Evolutionary conservation across 2,113 vertebrate species (phyloP).

Genomic region (Chionis minor): DNA sequence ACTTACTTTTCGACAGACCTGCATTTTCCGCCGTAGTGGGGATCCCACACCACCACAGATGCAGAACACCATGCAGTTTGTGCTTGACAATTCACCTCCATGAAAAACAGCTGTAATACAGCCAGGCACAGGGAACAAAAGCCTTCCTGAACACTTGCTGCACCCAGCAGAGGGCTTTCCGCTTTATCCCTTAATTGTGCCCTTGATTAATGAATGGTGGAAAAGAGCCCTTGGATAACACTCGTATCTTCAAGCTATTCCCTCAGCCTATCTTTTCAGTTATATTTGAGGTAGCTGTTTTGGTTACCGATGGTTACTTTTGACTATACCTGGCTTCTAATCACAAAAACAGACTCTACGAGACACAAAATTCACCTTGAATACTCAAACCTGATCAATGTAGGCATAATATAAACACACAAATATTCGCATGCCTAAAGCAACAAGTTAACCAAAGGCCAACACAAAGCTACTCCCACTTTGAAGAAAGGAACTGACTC

Average conservation of each 20-base stretch:
- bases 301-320: not conserved
- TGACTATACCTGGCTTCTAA: not conserved
- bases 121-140: not conserved
- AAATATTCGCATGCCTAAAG: not conserved
- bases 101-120: not conserved
- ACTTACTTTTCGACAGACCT: not conserved
- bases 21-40: not conserved
- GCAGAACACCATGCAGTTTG: not conserved
- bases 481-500: not conserved
- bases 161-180: not conserved
- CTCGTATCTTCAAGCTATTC: not conserved
- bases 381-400: not conserved
- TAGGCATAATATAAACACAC: not conserved
- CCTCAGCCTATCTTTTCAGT: not conserved
- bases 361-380: not conserved
- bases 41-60: not conserved
- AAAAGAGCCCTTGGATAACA: not conserved
- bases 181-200: not conserved
- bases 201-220: not conserved
- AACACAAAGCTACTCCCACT: not conserved
- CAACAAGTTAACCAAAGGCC: not conserved
- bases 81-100: not conserved
- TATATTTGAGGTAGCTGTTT: not conserved
- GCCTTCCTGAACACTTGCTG: not conserved
- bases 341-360: not conserved